A percentile compares a stretch with the other conserved stretches of the same genome.
Evolutionary conservation across 2,888 invertebrate genomes (phyloP).

Genomic region (Clusia tigrina): DNA sequence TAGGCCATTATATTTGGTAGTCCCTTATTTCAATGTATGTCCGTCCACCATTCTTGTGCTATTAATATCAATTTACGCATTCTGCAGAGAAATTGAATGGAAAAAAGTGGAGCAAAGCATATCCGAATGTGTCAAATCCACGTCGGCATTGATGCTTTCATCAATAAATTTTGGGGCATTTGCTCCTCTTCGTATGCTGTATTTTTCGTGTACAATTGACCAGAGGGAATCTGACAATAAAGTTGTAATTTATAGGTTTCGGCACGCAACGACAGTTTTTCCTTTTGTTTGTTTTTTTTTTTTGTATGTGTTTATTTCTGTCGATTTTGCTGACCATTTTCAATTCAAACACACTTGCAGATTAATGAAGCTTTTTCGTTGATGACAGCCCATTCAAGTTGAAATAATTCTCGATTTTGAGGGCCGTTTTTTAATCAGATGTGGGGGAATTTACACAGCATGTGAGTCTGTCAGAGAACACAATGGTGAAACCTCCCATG

Average conservation of each 20-base stretch:
- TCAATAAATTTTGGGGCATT: slow-evolving; percentile 26
- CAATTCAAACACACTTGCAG: slow-evolving; percentile 41
- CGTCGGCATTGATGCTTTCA: slow-evolving; percentile 46
- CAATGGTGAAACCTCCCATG: too few species aligned
- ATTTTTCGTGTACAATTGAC: slow-evolving; percentile 30
- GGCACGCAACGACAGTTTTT: slow-evolving; percentile 51
- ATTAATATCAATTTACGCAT: slow-evolving; percentile 48
- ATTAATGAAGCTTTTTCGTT: slow-evolving; percentile 47
- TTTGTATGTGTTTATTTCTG: slow-evolving; percentile 19
- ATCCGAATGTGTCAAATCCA: slow-evolving; percentile 8
- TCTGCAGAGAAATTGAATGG: slow-evolving; percentile 26
- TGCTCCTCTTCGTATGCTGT: too few species aligned
- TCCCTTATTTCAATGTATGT: not conserved
- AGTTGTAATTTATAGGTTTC: slow-evolving; percentile 53
- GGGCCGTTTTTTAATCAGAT: too few species aligned
- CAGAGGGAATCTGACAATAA: slow-evolving; percentile 42
- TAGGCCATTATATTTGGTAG: slow-evolving; percentile 29
- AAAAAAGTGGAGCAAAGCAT: not conserved
- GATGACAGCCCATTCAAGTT: slow-evolving; percentile 45
- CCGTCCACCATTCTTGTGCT: slow-evolving; percentile 40
- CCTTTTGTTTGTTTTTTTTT: slow-evolving; percentile 51
- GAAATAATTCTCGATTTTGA: slow-evolving; percentile 4
- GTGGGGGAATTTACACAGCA: too few species aligned
- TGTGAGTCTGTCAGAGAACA: too few species aligned
- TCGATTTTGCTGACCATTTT: slow-evolving; percentile 6